Evolutionary conservation across 2,888 invertebrate genomes (phyloP), one percentile per base, ranked within the genome.

Genomic region (Pasiphila rectangulata): DNA sequence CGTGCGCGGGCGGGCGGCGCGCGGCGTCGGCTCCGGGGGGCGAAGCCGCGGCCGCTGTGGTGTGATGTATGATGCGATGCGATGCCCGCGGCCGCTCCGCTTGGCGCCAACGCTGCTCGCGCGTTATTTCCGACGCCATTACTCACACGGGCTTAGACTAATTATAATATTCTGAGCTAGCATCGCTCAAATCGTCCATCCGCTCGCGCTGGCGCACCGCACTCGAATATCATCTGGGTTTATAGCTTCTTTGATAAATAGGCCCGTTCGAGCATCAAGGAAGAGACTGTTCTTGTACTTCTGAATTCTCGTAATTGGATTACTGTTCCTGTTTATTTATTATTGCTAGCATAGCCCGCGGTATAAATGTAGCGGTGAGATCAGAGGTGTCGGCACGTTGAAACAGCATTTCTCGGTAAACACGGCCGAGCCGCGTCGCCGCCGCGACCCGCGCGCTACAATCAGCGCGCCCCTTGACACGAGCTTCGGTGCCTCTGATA

Each of bases 111-210:
- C 79, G 74, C 76, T 71, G 74, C 67, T 69, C 72, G 78, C 70
- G 74, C 76, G 83, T 79, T 87, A 88, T 88, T 88, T 88, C 84
- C 75, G 80, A 87, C 82, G 73, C 80, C 83, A 86, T 87, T 86
- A 85, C 85, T 87, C 87, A 88, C 83, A 71, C 76, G 69, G 68
- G 78, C 83, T 76, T 78, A 77, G 67, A 83, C 86, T 88, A 88
- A 88, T 88, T 87, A 84, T 87, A 87, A 86, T 83, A 85, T 77
- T 75, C 75, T 66, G 75, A 75, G 79, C 79, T 73, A 75, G 70
- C 74, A 73, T 74, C 45, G 50, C 50, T 46, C 45, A 50, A 41
- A 50, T 45, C 74, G 68, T 69, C 72, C 74, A 75, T 75, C 75
- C 75, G 75, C 69, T 72, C 66, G 59, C 66, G 66, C 67, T 61